Base-by-base conservation (phyloP, 37 sponge, comb jelly and placozoan species). In the Geodia barretti region DNA sequence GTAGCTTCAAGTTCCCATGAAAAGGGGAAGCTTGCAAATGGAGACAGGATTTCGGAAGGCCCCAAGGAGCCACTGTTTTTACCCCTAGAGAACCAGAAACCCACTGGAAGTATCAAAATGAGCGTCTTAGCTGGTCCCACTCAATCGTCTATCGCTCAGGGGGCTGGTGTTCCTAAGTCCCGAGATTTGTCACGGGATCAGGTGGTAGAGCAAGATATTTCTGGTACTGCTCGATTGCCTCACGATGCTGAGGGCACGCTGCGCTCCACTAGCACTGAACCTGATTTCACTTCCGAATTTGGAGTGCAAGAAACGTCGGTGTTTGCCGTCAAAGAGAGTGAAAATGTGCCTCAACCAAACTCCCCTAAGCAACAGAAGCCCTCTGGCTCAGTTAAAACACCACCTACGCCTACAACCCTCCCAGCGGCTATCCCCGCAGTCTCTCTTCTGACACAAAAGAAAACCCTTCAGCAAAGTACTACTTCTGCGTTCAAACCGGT, bases 251-350 rank as follows among this genome's bases (percentile, higher is more conserved):
- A 14, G 7, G 54, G 54, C 14, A 14, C 54, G 14, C n/a, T n/a
- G n/a, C n/a, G n/a, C n/a, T n/a, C n/a, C n/a, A n/a, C n/a, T n/a
- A 14, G 14, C 54, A 47, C 54, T 47, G 54, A 47, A 17, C 54
- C 54, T 17, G 14, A 47, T 47, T 17, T 78, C 64, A 38, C n/a
- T 47, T 41, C 69, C 60, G 84, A 84, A 60, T 84, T 84, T 84
- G 84, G 84, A 0, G 77, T 84, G 9, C 69, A 76, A 14, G 84
- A 84, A 39, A 36, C 72, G 40, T 42, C 84, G 14, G 84, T 84
- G 38, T 84, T 84, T 84, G 84, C 84, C 34, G 29, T 70, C 32
- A 64, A 64, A 19, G 25, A 29, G 20, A 20, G 33, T 32, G 33
- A 30, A 68, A 62, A 11, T 58, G 60, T 20, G 19, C 19, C 19